phyloP scores from a whole-genome alignment of 1,140 invertebrate genomes.

The Halictus rubicundus region DNA sequence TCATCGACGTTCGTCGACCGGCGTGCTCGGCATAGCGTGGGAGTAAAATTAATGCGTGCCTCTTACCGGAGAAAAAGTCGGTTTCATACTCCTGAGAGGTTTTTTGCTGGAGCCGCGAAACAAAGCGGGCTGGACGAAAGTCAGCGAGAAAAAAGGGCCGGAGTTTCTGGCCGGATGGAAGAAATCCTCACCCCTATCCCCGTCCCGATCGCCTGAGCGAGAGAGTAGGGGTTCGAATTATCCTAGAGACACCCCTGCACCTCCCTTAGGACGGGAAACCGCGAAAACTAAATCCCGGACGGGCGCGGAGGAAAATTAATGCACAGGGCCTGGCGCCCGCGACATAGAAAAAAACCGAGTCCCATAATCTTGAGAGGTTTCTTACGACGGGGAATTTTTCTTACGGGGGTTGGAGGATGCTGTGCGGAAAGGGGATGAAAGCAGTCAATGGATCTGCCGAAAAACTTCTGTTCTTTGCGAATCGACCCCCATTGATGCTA shows the following conservation, averaged over 20 bases:
- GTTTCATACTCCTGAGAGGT: slow-evolving; percentile 41
- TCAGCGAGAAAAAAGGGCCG: slow-evolving; percentile 5
- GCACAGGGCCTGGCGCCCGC: slow-evolving; percentile 4
- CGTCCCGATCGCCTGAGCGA: slow-evolving; percentile 33
- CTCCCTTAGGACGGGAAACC: not conserved
- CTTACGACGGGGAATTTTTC: slow-evolving; percentile 17
- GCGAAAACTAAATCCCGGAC: slow-evolving; percentile 29
- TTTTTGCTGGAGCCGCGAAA: slow-evolving; percentile 18
- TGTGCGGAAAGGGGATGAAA: not conserved
- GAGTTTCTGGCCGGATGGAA: not conserved
- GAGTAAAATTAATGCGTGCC: slow-evolving; percentile 33
- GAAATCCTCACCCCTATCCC: slow-evolving; percentile 6
- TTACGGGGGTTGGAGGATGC: no score
- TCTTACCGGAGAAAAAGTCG: slow-evolving; percentile 9
- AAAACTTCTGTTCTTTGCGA: slow-evolving; percentile 47
- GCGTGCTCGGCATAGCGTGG: not conserved
- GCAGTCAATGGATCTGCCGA: slow-evolving; percentile 34
- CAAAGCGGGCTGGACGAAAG: slow-evolving; percentile 11
- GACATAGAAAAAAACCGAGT: not conserved
- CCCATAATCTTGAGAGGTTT: slow-evolving; percentile 62
- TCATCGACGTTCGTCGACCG: slow-evolving; percentile 16
- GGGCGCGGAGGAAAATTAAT: slow-evolving; percentile 50
- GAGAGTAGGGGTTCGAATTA: slow-evolving; percentile 22
- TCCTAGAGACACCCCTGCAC: slow-evolving; percentile 21
- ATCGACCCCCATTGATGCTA: slow-evolving; percentile 58